Base-by-base conservation (phyloP, 2,888 invertebrate species). In the Sarcophaga subvicina region DNA sequence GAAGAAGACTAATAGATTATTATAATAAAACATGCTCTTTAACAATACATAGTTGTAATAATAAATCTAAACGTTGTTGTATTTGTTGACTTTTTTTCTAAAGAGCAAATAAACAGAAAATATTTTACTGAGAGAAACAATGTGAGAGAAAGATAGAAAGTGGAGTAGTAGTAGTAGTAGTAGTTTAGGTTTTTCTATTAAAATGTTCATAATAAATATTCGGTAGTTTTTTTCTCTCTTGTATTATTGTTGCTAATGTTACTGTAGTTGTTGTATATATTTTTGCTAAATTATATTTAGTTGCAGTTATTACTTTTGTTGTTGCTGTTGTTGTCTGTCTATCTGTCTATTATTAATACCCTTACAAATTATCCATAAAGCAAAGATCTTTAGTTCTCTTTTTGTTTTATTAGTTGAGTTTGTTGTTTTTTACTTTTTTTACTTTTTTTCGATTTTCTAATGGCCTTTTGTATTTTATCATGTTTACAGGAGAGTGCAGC, bases 341-440 rank as follows among this genome's bases (percentile, higher is more conserved):
- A 20, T 62, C 62, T 37, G 37, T 37, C 37, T 37, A 10, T 37
- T 37, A 37, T 10, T 37, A 37, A 37, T 37, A 37, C 37, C 37
- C 37, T 78, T 83, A 83, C n/a, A 83, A 72, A 66, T 82, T 72
- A 64, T 64, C 63, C 8, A 64, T 67, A 80, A 59, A 73, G 25
- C 54, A 69, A 54, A 70, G 64, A 75, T 54, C 22, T 67, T 4
- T 37, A 37, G n/a, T 60, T 73, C 60, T 64, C 66, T 45, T 37
- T 20, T 67, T 45, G 5, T 47, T 67, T 20, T 54, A 6, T 37
- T 63, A n/a, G 37, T 59, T 59, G 63, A 62, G 67, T 75, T 81
- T 63, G 62, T 80, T 22, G 22, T 22, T 22, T 22, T 22, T n/a
- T n/a, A n/a, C n/a, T n/a, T 22, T 22, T 22, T 22, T 22, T 22